phyloP scores from a whole-genome alignment of 2,113 vertebrate species.

The Megaleporinus macrocephalus region DNA sequence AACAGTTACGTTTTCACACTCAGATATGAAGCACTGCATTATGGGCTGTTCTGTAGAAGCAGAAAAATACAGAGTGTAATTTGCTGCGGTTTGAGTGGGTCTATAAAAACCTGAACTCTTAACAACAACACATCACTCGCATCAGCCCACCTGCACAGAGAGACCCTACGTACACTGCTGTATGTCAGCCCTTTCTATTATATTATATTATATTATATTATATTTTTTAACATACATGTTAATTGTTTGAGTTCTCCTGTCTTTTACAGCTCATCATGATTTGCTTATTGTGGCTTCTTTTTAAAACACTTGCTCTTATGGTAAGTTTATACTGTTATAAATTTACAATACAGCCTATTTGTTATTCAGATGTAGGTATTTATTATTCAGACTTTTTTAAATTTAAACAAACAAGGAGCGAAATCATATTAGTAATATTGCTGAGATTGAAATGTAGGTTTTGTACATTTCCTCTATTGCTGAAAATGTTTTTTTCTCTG shows the following conservation, averaged over 20 bases:
- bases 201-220: not conserved
- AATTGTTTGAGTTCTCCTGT: no score
- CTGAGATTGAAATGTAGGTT: no score
- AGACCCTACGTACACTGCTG: not conserved
- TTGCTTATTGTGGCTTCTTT: constrained; percentile 35
- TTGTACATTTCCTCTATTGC: no score
- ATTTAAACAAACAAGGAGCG: no score
- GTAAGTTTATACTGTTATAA: not conserved
- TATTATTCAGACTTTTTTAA: no score
- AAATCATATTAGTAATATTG: no score
- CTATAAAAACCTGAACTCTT: not conserved
- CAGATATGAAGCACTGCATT: no score
- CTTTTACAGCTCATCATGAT: constrained; percentile 16
- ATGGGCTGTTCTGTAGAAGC: not conserved
- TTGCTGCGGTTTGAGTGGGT: not conserved
- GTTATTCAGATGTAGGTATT: no score
- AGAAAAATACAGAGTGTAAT: not conserved
- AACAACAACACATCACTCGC: not conserved
- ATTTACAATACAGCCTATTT: no score
- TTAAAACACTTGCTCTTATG: constrained; percentile 29
- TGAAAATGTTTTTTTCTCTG: not conserved
- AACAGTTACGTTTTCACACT: no score
- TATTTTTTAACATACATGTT: no score
- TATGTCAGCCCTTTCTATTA: not conserved
- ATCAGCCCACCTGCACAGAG: not conserved